Base-by-base conservation (phyloP, 2,797 vertebrate genomes). In the Scleropages formosus region DNA sequence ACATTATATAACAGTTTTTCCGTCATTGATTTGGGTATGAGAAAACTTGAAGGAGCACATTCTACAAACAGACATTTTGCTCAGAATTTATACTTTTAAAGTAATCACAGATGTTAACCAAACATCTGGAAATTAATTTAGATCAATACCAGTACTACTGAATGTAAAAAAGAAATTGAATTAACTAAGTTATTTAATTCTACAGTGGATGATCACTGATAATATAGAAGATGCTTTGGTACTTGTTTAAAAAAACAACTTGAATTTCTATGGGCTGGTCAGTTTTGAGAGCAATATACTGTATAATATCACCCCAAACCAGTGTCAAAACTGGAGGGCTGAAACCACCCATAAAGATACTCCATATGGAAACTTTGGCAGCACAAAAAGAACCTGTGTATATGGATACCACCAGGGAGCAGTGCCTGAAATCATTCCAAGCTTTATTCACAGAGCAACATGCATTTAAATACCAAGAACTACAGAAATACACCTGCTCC, bases 41-140 rank as follows among this genome's bases (percentile, higher is more conserved):
- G 81, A 75, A 80, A 49, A 51, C 26, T 47, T 22, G 31, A 68
- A 9, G 16, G 62, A 64, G 62, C 16, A 39, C 6, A 2, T 22
- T 24, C 31, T 7, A 20, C 66, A 68, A 51, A 47, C 26, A 15
- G 31, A 68, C 49, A 15, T 49, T 13, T 67, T 47, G 24, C 20
- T 51, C 7, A 68, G 49, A 26, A 68, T 22, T n/a, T 68, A 15
- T 20, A 68, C 22, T 15, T 13, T 51, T 49, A 49, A 68, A 51
- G 67, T 12, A 18, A 15, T 4, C 20, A 68, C 24, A 47, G 7
- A 68, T 44, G 49, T 49, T 68, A 49, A 68, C 66, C 16, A 49
- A 47, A 51, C 66, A 68, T 22, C 15, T 68, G 20, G 20, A 68
- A 68, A 68, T 49, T 46, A 51, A 39, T 68, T 39, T 39, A 39